These are phyloP conservation scores for Dendrocopos noguchii DNA, from an alignment of 2,113 vertebrate species.

Conservation along the genomic window DNA sequence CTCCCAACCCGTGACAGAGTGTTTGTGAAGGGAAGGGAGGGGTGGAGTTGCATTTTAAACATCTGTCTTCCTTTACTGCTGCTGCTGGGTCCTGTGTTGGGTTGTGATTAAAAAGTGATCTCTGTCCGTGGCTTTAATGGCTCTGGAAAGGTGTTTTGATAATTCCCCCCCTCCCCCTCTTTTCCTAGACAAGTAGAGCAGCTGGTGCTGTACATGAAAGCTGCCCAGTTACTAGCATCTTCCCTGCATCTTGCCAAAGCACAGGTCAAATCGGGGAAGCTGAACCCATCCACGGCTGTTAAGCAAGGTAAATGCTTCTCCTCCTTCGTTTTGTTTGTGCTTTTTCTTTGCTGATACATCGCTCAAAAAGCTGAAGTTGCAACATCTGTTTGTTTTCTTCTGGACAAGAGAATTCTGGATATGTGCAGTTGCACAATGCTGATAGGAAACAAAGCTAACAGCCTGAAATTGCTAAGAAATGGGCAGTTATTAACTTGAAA, in stretches of 20 bases:
- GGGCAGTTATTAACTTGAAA: neutral
- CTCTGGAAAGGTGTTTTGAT: neutral
- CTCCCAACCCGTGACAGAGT: slow-evolving; percentile 8
- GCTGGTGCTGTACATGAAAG: slow-evolving; percentile 97
- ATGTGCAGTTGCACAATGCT: neutral
- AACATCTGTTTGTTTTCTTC: neutral
- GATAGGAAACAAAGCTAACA: neutral
- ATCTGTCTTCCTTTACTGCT: slow-evolving; percentile 23
- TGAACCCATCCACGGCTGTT: slow-evolving; percentile 93
- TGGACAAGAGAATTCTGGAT: neutral
- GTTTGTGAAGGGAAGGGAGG: slow-evolving; percentile 31
- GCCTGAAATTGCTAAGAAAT: neutral
- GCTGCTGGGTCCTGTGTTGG: neutral
- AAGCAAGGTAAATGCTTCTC: slow-evolving; percentile 86
- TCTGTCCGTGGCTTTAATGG: neutral
- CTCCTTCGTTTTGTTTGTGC: neutral
- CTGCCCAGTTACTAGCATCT: slow-evolving; percentile 91
- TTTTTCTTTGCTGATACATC: neutral
- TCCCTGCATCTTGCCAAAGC: slow-evolving; percentile 96
- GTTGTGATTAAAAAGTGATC: neutral
- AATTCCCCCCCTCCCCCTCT: neutral
- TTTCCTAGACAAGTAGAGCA: slow-evolving; percentile 90
- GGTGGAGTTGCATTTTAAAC: slow-evolving; percentile 39
- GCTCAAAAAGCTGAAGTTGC: neutral
- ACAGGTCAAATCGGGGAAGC: slow-evolving; percentile 92